Evolutionary conservation across 2,888 invertebrate species (phyloP).

Genomic region (Agriopis aurantiaria): DNA sequence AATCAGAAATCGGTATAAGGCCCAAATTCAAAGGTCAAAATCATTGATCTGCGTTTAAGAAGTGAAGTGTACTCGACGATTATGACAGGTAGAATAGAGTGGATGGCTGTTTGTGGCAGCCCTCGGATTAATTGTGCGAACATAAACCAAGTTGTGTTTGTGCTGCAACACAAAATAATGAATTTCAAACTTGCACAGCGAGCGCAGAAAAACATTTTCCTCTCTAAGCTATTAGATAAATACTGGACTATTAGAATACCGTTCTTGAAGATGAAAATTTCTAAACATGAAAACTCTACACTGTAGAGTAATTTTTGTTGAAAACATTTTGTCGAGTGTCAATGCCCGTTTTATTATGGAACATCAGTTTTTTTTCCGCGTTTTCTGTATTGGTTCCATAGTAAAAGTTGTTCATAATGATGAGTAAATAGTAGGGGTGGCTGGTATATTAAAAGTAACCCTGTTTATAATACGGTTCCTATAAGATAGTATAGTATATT

Average conservation of each 20-base stretch:
- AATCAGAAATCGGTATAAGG: constrained; percentile 43
- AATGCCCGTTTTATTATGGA: too few species aligned
- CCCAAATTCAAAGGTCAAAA: constrained; percentile 48
- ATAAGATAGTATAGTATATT: too few species aligned
- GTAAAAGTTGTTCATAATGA: too few species aligned
- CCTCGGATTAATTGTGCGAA: constrained; percentile 51
- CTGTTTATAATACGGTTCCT: too few species aligned
- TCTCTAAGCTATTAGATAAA: background rate
- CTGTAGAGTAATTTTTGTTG: too few species aligned
- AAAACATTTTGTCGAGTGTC: too few species aligned
- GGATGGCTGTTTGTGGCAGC: constrained; percentile 41
- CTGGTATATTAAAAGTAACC: too few species aligned
- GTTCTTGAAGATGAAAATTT: too few species aligned
- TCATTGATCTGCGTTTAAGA: constrained; percentile 48
- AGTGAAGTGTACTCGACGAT: constrained; percentile 51
- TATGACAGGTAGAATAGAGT: constrained; percentile 43
- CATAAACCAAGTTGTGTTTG: constrained; percentile 44
- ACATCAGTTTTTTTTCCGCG: too few species aligned
- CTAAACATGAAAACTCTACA: too few species aligned
- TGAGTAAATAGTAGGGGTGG: too few species aligned
- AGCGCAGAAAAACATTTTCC: constrained; percentile 1
- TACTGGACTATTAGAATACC: background rate
- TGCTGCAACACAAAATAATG: constrained; percentile 48
- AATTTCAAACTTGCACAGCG: constrained; percentile 42
- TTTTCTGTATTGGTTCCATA: too few species aligned